Evolutionary conservation across 2,888 invertebrate species (phyloP).

Genomic region (Horisme vitalbata): DNA sequence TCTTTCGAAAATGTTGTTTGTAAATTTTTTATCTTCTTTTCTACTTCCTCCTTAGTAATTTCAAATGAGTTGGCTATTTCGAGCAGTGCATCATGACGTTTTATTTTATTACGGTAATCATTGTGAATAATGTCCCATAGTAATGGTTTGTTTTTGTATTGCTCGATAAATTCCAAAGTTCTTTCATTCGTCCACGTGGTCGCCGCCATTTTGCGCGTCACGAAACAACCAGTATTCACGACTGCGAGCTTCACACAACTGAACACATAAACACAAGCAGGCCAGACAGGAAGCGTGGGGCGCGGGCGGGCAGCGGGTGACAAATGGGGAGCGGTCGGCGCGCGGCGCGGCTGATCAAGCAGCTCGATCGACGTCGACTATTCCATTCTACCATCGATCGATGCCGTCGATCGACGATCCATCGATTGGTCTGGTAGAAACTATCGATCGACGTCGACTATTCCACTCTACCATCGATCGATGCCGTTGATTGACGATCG

Average conservation of each 20-base stretch:
- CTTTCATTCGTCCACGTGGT: conserved; percentile 41
- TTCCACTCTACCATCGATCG: neutral
- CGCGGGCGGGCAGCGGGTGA: conserved; percentile 1
- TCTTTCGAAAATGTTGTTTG: conserved; percentile 34
- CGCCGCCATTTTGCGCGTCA: conserved; percentile 20
- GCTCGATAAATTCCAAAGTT: conserved; percentile 43
- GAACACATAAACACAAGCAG: conserved; percentile 7
- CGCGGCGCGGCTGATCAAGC: conserved; percentile 7
- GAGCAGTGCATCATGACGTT: conserved; percentile 35
- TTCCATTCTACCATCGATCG: neutral
- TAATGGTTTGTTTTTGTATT: conserved; percentile 40
- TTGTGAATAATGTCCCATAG: conserved; percentile 42
- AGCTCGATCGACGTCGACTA: conserved; percentile 7
- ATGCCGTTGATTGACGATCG: no score
- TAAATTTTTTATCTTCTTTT: conserved; percentile 36
- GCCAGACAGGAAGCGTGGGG: neutral
- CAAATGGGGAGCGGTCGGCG: conserved; percentile 3
- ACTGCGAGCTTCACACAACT: conserved; percentile 5
- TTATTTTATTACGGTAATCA: conserved; percentile 35
- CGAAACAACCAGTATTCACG: conserved; percentile 10
- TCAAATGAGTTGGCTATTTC: conserved; percentile 34
- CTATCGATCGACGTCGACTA: conserved; percentile 14
- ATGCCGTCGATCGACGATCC: conserved; percentile 1
- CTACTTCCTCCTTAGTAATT: conserved; percentile 33
- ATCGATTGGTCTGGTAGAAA: conserved; percentile 15